These are phyloP conservation scores for Sternotherus odoratus DNA, from an alignment of 2,797 vertebrate species.

Conservation along the genomic window DNA sequence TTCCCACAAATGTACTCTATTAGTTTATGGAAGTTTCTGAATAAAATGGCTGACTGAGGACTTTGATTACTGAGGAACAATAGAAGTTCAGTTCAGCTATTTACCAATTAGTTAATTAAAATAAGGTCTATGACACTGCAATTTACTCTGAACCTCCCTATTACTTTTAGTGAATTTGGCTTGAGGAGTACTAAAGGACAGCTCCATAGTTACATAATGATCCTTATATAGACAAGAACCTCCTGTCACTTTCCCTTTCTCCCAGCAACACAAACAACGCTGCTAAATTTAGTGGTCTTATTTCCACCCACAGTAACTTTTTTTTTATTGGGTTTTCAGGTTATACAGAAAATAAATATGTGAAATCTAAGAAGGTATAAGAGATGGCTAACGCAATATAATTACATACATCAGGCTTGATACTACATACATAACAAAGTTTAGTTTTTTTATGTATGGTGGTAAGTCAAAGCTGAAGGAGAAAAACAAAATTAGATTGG, in stretches of 20 bases:
- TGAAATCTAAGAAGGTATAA: background rate
- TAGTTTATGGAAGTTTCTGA: background rate
- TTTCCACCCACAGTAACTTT: background rate
- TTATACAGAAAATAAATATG: background rate
- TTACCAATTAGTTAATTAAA: conserved; percentile 10
- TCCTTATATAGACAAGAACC: background rate
- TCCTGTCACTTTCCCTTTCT: background rate
- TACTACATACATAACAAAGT: background rate
- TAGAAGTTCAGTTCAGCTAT: background rate
- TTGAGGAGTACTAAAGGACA: background rate
- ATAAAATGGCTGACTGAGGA: background rate
- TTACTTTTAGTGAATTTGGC: background rate
- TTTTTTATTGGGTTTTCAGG: background rate
- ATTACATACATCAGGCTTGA: background rate
- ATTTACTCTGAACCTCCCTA: background rate
- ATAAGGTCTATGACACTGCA: background rate
- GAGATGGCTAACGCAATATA: background rate
- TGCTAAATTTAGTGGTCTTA: background rate
- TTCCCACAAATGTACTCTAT: background rate
- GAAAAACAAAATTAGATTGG: too few relatives aligned
- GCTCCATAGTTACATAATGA: background rate
- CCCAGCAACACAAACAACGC: background rate
- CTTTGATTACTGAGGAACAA: background rate
- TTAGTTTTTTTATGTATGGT: too few relatives aligned
- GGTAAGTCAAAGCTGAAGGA: too few relatives aligned